Conservation (phyloP, 2,888 invertebrate genomes). For the Diploptera punctata region DNA sequence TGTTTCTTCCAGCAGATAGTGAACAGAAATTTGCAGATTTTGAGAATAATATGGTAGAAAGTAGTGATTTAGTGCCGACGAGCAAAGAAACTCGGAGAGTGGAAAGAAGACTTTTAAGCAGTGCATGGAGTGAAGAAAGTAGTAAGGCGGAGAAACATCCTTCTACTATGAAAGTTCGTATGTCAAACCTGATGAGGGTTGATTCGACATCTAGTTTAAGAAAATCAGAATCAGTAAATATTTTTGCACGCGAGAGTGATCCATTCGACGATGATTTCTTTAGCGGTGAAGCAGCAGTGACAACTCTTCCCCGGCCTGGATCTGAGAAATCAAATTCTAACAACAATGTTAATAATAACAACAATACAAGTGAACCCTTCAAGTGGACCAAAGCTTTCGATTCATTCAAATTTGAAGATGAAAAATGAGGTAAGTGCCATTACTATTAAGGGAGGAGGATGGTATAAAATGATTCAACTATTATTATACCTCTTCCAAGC, state of each 20-base stretch:
- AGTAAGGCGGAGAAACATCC: constrained; percentile 46
- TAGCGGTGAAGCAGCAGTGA: constrained; percentile 50
- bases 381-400: constrained; percentile 60
- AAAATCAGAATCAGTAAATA: constrained; percentile 90
- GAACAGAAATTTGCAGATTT: constrained; percentile 41
- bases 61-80: constrained; percentile 28
- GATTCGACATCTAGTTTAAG: constrained; percentile 51
- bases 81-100: constrained; percentile 26
- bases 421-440: constrained; percentile 46
- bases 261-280: constrained; percentile 92
- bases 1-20: constrained; percentile 43
- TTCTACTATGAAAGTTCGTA: constrained; percentile 39
- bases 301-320: constrained; percentile 34
- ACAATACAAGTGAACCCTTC: constrained; percentile 46
- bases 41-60: constrained; percentile 38
- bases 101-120: constrained; percentile 28
- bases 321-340: constrained; percentile 36
- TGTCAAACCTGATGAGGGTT: constrained; percentile 36
- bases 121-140: constrained; percentile 42
- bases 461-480: too few relatives aligned
- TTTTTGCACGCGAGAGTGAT: constrained; percentile 84
- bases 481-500: too few relatives aligned
- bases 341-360: constrained; percentile 36
- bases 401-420: constrained; percentile 53
- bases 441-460: too few relatives aligned